phyloP scores from a whole-genome alignment of 2,888 invertebrate genomes.

The Cheilosia impressa region DNA sequence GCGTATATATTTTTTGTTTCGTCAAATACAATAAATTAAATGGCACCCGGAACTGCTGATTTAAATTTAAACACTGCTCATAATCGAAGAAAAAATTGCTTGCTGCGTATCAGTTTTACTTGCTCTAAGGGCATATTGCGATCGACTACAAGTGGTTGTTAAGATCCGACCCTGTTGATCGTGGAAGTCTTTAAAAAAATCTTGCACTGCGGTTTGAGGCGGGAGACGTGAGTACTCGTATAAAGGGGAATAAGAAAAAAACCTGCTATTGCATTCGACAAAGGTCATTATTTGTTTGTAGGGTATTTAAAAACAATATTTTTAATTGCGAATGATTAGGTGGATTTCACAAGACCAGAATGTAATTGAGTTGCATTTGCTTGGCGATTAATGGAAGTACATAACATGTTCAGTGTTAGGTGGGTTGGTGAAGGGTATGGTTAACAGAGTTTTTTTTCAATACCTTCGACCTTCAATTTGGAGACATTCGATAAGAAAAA shows the following conservation, averaged over 20 bases:
- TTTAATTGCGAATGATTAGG: slow-evolving; percentile 26
- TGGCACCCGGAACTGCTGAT: slow-evolving; percentile 39
- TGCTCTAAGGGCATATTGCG: slow-evolving; percentile 23
- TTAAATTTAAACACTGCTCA: background rate
- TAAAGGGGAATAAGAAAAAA: background rate
- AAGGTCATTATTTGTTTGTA: slow-evolving; percentile 8
- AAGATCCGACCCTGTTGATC: background rate
- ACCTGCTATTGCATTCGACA: slow-evolving; percentile 11
- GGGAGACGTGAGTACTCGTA: background rate
- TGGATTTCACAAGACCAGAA: background rate
- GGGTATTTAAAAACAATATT: slow-evolving; percentile 6
- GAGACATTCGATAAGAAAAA: too few species aligned
- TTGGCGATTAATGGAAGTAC: background rate
- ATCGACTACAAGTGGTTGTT: background rate
- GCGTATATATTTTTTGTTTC: slow-evolving; percentile 36
- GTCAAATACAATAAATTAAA: background rate
- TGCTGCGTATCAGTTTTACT: background rate
- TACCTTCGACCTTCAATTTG: too few species aligned
- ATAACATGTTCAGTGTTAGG: background rate
- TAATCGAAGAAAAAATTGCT: background rate
- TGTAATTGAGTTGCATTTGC: slow-evolving; percentile 14
- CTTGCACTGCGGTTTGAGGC: background rate
- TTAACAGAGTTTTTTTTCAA: too few species aligned
- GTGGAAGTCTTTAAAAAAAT: slow-evolving; percentile 2
- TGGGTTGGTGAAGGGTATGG: too few species aligned